Conservation (phyloP, 2,113 vertebrate genomes). For the Lates calcarifer region DNA sequence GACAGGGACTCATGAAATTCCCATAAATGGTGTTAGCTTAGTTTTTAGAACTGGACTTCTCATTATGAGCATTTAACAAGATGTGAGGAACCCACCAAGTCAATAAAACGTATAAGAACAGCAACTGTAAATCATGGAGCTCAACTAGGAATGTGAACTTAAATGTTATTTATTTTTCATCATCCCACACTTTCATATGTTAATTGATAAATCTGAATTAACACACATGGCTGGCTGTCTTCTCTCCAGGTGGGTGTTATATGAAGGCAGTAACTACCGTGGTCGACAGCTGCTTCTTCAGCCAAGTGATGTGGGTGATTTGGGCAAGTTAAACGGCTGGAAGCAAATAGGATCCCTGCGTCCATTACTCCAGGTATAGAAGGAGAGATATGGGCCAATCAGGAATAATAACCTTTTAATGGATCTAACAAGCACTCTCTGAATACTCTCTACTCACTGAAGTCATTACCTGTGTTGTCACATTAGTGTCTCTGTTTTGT, state of each 20-base stretch:
- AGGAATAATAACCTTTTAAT: not conserved
- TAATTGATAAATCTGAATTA: not conserved
- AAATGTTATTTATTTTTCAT: too few relatives aligned
- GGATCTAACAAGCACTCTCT: not conserved
- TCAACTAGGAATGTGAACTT: not conserved
- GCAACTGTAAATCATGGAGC: not conserved
- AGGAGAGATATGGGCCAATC: not conserved
- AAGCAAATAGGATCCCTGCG: slow-evolving; percentile 91
- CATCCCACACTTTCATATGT: too few relatives aligned
- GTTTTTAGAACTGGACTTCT: not conserved
- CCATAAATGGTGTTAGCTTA: slow-evolving; percentile 6
- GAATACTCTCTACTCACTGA: not conserved
- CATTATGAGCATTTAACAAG: not conserved
- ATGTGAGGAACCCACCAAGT: not conserved
- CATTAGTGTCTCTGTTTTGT: not conserved
- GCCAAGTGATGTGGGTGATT: slow-evolving; percentile 86
- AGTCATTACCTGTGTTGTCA: not conserved
- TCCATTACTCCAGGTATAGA: slow-evolving; percentile 91
- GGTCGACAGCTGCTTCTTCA: slow-evolving; percentile 91
- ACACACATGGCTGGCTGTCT: not conserved
- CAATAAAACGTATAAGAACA: not conserved
- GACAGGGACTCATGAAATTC: slow-evolving; percentile 32
- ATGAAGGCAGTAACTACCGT: slow-evolving; percentile 90
- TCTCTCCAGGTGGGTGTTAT: slow-evolving; percentile 90
- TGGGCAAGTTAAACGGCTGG: slow-evolving; percentile 85